Evolutionary conservation across 2,888 invertebrate species (phyloP).

Genomic region (Acrobeloides nanus): DNA sequence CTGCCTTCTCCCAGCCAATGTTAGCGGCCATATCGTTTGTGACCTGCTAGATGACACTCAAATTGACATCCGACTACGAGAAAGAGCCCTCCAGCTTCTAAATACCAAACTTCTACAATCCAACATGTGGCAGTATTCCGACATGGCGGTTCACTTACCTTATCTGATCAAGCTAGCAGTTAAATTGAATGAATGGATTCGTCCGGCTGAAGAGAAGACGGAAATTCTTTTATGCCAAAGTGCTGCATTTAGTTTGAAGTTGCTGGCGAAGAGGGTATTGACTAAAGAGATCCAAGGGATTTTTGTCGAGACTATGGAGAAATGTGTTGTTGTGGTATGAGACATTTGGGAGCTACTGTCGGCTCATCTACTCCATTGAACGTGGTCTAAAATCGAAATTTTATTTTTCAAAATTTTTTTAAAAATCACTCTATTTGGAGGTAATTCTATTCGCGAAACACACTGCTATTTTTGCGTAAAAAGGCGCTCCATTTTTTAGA

Average conservation of each 20-base stretch:
- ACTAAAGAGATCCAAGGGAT: slow-evolving; percentile 27
- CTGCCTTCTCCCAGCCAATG: slow-evolving; percentile 66
- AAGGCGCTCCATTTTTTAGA: no score
- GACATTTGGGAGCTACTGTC: no score
- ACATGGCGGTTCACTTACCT: slow-evolving; percentile 22
- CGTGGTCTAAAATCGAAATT: no score
- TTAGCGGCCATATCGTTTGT: slow-evolving; percentile 72
- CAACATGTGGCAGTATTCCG: no score
- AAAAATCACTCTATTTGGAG: no score
- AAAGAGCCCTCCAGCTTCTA: slow-evolving; percentile 74
- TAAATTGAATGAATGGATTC: slow-evolving; percentile 37
- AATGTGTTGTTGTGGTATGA: slow-evolving; percentile 32
- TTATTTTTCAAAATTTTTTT: no score
- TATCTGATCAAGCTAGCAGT: slow-evolving; percentile 32
- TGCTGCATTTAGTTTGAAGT: slow-evolving; percentile 41
- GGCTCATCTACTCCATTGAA: no score
- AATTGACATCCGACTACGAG: slow-evolving; percentile 25
- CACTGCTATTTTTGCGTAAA: no score
- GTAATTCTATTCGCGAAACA: no score
- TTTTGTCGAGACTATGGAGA: slow-evolving; percentile 33
- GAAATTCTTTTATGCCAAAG: slow-evolving; percentile 41
- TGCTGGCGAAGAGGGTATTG: slow-evolving; percentile 38
- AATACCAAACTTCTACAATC: slow-evolving; percentile 72
- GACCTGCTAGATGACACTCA: slow-evolving; percentile 60
- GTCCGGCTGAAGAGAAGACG: slow-evolving; percentile 26